phyloP scores from a whole-genome alignment of 2,888 invertebrate species.

The Iselma pallidipennis region DNA sequence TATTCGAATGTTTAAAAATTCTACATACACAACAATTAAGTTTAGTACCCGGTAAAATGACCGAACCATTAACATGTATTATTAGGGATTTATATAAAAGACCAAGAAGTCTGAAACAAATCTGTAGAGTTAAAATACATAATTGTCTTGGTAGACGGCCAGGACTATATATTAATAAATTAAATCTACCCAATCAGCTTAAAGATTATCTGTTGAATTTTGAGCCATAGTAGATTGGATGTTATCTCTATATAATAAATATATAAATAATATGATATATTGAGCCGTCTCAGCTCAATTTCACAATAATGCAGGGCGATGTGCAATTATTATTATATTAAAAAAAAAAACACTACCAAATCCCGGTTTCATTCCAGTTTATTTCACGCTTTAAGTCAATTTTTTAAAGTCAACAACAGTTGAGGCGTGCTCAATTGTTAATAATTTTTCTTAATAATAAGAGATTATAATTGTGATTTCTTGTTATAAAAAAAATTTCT shows the following conservation, averaged over 20 bases:
- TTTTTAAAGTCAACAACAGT: background rate
- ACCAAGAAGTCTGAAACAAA: slow-evolving; percentile 73
- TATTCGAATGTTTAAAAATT: slow-evolving; percentile 71
- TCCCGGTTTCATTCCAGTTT: background rate
- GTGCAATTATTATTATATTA: background rate
- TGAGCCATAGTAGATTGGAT: slow-evolving; percentile 56
- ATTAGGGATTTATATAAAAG: slow-evolving; percentile 67
- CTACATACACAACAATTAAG: slow-evolving; percentile 67
- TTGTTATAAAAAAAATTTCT: slow-evolving; percentile 28
- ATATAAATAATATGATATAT: too few species aligned
- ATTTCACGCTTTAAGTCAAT: too few species aligned
- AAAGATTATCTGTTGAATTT: slow-evolving; percentile 73
- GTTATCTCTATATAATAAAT: too few species aligned
- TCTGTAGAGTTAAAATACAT: slow-evolving; percentile 71
- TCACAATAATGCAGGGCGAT: background rate
- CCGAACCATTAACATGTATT: slow-evolving; percentile 65
- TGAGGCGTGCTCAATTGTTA: slow-evolving; percentile 7
- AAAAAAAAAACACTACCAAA: background rate
- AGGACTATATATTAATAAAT: slow-evolving; percentile 66
- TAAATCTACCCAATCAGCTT: slow-evolving; percentile 69
- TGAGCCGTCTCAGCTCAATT: background rate
- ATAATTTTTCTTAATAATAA: slow-evolving; percentile 2
- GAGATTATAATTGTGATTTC: slow-evolving; percentile 23
- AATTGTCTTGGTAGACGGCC: slow-evolving; percentile 66
- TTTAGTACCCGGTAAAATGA: slow-evolving; percentile 65